These are phyloP conservation scores for Schizothorax lantsangensis DNA, from an alignment of 2,797 vertebrate genomes.

Conservation along the genomic window DNA sequence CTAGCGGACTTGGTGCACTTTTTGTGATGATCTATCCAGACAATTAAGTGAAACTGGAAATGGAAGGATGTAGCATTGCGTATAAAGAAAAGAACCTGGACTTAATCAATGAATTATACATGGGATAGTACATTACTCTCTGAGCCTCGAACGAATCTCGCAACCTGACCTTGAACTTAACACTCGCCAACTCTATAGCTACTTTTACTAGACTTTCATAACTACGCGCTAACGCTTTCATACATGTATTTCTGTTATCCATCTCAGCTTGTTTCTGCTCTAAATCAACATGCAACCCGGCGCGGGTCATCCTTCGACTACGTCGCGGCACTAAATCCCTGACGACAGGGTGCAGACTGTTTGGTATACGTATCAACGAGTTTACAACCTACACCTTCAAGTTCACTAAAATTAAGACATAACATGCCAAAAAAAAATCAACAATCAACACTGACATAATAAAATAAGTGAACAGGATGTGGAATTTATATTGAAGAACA, in stretches of 20 bases:
- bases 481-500: conserved; percentile 25
- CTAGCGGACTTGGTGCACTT: background rate
- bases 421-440: conserved; percentile 73
- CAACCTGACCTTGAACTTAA: conserved; percentile 40
- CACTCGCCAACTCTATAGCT: conserved; percentile 50
- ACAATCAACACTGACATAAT: conserved; percentile 74
- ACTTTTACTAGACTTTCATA: conserved; percentile 44
- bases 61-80: conserved; percentile 45
- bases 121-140: conserved; percentile 29
- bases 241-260: conserved; percentile 20
- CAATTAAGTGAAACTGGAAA: conserved; percentile 32
- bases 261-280: conserved; percentile 25
- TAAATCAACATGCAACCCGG: conserved; percentile 38
- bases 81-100: conserved; percentile 46
- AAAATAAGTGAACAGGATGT: conserved; percentile 56
- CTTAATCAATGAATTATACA: conserved; percentile 10
- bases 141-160: conserved; percentile 36
- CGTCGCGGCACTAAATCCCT: conserved; percentile 37
- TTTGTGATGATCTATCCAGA: conserved; percentile 14
- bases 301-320: conserved; percentile 39
- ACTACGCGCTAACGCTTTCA: conserved; percentile 35
- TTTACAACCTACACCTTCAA: conserved; percentile 61
- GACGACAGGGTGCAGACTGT: conserved; percentile 51
- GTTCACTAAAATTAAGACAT: conserved; percentile 62
- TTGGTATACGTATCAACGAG: conserved; percentile 36